phyloP scores from a whole-genome alignment of 2,797 vertebrate species.

The Neomorphus geoffroyi region DNA sequence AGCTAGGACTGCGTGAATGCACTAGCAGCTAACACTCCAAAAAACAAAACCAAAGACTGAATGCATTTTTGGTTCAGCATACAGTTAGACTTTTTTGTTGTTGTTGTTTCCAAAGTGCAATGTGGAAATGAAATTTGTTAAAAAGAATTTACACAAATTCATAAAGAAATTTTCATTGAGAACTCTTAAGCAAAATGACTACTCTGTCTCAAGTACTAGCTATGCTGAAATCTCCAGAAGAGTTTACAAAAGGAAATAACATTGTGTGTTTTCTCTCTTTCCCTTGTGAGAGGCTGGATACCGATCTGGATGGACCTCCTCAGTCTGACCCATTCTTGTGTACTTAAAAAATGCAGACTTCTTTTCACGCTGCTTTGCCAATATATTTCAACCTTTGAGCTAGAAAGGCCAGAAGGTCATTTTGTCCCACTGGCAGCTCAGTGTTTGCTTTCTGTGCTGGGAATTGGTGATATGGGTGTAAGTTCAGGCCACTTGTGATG shows the following conservation, averaged over 20 bases:
- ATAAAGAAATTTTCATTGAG: neutral
- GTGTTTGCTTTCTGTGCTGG: neutral
- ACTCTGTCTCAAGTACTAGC: neutral
- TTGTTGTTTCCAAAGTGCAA: fast-evolving
- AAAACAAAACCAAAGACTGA: neutral
- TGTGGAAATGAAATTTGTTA: neutral
- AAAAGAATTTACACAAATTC: neutral
- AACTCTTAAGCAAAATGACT: neutral
- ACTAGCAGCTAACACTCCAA: neutral
- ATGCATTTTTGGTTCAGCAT: neutral
- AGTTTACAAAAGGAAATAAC: neutral
- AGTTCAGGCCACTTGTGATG: neutral
- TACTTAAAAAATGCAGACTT: neutral
- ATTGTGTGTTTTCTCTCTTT: fast-evolving
- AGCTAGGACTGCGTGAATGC: neutral
- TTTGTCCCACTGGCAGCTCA: neutral
- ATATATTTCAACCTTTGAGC: neutral
- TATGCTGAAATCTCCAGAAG: fast-evolving
- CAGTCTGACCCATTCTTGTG: neutral
- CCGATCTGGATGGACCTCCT: neutral
- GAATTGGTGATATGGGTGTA: neutral
- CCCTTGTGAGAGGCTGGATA: neutral
- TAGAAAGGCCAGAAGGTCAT: neutral
- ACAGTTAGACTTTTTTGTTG: neutral
- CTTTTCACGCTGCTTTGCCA: neutral